phyloP scores from a whole-genome alignment of 2,888 invertebrate species.

The Acrobasis repandana region DNA sequence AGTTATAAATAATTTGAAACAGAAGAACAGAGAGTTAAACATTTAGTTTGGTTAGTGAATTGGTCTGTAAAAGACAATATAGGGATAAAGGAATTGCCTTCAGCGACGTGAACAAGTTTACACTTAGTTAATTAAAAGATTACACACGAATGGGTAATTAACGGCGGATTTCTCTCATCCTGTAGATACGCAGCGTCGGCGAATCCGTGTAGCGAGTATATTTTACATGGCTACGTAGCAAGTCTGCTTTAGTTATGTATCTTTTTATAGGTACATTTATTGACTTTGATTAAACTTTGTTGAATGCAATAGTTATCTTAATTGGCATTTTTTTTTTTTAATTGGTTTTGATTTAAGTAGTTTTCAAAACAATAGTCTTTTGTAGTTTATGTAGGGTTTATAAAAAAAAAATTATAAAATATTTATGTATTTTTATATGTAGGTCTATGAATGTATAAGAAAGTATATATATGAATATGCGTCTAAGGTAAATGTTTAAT shows the following conservation, averaged over 20 bases:
- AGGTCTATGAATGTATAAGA: too few species aligned
- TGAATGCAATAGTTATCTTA: too few species aligned
- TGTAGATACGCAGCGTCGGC: conserved; percentile 47
- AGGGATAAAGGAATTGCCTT: conserved; percentile 47
- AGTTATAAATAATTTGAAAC: not conserved
- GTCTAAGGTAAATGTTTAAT: too few species aligned
- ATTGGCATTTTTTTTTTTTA: too few species aligned
- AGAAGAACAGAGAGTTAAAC: conserved; percentile 25
- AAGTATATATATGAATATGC: too few species aligned
- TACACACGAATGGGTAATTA: conserved; percentile 76
- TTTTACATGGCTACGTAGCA: conserved; percentile 39
- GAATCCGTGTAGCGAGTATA: conserved; percentile 42
- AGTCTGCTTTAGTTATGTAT: conserved; percentile 18
- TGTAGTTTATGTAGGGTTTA: too few species aligned
- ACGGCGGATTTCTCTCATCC: conserved; percentile 69
- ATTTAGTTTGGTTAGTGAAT: conserved; percentile 14
- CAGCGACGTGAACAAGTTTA: conserved; percentile 62
- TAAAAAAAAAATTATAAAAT: too few species aligned
- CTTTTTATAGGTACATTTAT: not conserved
- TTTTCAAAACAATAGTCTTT: too few species aligned
- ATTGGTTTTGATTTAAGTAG: too few species aligned
- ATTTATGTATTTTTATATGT: too few species aligned
- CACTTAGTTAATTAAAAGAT: conserved; percentile 78
- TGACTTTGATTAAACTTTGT: too few species aligned
- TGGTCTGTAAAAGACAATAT: conserved; percentile 18